Evolutionary conservation across 2,113 vertebrate species (phyloP).

Genomic region (Oceanodroma tethys): DNA sequence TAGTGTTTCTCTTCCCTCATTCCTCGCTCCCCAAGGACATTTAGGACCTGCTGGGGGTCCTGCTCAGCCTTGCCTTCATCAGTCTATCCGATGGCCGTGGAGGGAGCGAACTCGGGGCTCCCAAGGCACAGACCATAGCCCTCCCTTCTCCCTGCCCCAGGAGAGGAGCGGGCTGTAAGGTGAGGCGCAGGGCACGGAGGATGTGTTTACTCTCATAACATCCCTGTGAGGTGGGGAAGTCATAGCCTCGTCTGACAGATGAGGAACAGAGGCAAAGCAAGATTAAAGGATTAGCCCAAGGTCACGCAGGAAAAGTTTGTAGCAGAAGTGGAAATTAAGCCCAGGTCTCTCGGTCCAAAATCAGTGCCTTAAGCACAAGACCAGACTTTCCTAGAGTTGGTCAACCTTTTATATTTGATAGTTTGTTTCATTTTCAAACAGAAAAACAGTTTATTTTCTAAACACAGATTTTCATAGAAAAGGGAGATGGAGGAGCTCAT

Average conservation of each 20-base stretch:
- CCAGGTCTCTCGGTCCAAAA: neutral
- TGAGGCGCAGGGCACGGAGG: neutral
- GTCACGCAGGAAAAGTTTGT: conserved; percentile 62
- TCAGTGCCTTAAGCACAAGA: conserved; percentile 29
- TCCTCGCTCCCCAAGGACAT: neutral
- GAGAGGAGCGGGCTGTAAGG: conserved; percentile 26
- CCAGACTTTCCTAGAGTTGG: conserved; percentile 30
- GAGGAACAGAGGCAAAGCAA: conserved; percentile 59
- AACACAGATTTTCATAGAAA: conserved; percentile 54
- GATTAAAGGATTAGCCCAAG: conserved; percentile 67
- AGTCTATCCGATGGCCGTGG: fast-evolving
- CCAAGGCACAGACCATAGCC: neutral
- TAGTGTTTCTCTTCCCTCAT: neutral
- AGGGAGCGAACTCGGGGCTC: neutral
- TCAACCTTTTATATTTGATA: conserved; percentile 55
- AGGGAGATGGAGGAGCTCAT: conserved; percentile 43
- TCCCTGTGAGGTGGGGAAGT: conserved; percentile 50
- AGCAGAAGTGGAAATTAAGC: conserved; percentile 63
- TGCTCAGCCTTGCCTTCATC: neutral
- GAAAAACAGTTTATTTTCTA: conserved; percentile 58
- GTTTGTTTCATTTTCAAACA: conserved; percentile 52
- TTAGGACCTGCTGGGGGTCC: neutral
- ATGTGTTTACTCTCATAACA: conserved; percentile 67
- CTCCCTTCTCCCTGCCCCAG: neutral
- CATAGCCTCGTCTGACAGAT: conserved; percentile 59